Evolutionary conservation across 2,797 vertebrate genomes (phyloP).

Genomic region (Leontopithecus rosalia): DNA sequence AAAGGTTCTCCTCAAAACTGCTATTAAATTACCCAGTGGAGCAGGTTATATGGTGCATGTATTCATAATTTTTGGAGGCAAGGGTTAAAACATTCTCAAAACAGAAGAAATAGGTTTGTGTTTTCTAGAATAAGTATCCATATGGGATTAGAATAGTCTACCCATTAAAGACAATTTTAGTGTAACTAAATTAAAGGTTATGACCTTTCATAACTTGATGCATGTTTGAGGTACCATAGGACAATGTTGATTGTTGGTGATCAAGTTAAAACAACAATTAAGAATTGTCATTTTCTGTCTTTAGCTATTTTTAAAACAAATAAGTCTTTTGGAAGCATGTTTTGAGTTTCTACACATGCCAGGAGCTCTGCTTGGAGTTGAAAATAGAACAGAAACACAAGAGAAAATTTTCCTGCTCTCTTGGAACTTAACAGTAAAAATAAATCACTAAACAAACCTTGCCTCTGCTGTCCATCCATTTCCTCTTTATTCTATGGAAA

Average conservation of each 20-base stretch:
- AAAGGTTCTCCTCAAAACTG: neutral
- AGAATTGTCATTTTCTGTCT: neutral
- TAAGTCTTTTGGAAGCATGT: neutral
- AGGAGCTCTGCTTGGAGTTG: neutral
- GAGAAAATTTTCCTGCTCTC: neutral
- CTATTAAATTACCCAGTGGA: neutral
- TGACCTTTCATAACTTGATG: neutral
- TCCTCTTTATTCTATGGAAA: neutral
- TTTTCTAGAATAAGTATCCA: neutral
- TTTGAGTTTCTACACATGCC: neutral
- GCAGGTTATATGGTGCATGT: neutral
- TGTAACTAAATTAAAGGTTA: neutral
- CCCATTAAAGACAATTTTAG: neutral
- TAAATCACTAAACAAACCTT: neutral
- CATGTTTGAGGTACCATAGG: neutral
- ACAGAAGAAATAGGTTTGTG: neutral
- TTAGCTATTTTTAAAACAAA: neutral
- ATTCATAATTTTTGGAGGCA: neutral
- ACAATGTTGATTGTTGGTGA: neutral
- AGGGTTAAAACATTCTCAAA: neutral
- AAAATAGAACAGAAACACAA: neutral
- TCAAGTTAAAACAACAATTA: slow-evolving; percentile 10
- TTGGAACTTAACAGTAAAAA: neutral
- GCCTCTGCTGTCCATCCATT: neutral
- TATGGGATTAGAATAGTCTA: neutral